These are phyloP conservation scores for Chloebia gouldiae DNA, from an alignment of 2,113 vertebrate genomes.

Conservation along the genomic window DNA sequence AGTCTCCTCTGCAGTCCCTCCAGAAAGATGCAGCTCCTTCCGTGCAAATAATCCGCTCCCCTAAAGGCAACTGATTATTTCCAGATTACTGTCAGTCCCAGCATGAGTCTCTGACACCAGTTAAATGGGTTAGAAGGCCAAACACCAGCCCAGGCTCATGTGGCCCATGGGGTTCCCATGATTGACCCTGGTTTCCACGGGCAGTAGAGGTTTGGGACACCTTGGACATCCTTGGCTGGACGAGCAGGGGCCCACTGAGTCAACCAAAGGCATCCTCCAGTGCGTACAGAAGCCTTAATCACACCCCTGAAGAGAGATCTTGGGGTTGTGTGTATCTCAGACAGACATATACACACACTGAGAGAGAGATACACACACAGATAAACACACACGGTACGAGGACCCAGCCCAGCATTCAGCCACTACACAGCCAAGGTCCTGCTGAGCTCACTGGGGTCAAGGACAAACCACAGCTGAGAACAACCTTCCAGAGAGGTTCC, in stretches of 20 bases:
- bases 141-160: neutral
- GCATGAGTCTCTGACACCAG: slow-evolving; percentile 55
- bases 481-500: neutral
- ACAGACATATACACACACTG: slow-evolving; percentile 51
- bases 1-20: slow-evolving; percentile 1
- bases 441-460: neutral
- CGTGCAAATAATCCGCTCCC: slow-evolving; percentile 57
- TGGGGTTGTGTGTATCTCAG: slow-evolving; percentile 30
- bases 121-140: neutral
- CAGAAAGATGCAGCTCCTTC: neutral
- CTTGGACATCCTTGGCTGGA: neutral
- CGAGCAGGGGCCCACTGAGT: slow-evolving; percentile 39
- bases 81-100: slow-evolving; percentile 66
- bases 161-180: neutral
- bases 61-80: slow-evolving; percentile 66
- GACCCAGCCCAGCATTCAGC: neutral
- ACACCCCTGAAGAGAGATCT: slow-evolving; percentile 14
- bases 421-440: neutral
- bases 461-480: neutral
- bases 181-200: rapidly evolving
- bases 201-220: neutral
- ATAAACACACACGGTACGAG: slow-evolving; percentile 27
- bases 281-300: slow-evolving; percentile 12
- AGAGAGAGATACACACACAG: slow-evolving; percentile 32
- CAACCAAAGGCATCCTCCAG: slow-evolving; percentile 61